Percentiles rank a stretch among this genome's conserved stretches.
These are phyloP conservation scores for Albula goreensis DNA, from an alignment of 2,113 vertebrate genomes.

Conservation along the genomic window DNA sequence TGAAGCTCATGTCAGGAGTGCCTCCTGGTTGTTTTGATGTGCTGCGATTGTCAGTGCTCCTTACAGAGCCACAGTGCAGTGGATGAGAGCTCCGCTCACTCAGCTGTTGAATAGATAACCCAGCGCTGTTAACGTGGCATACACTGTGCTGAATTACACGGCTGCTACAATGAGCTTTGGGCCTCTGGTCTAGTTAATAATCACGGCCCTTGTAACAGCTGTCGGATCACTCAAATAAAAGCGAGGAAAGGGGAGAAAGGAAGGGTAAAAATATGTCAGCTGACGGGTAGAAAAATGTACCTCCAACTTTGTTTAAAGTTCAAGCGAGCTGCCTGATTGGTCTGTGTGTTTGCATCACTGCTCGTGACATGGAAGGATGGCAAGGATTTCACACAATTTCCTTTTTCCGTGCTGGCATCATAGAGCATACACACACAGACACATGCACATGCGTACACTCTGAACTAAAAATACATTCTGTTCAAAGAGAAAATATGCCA, in stretches of 20 bases:
- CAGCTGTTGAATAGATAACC: conserved; percentile 94
- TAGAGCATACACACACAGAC: conserved; percentile 20
- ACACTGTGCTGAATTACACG: conserved; percentile 91
- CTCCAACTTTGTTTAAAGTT: conserved; percentile 90
- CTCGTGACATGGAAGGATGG: conserved; percentile 51
- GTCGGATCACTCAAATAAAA: conserved; percentile 90
- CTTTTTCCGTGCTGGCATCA: conserved; percentile 36
- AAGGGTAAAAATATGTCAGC: conserved; percentile 81
- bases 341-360: conserved; percentile 67
- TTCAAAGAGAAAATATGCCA: not conserved
- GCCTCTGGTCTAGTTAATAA: conserved; percentile 93
- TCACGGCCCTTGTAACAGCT: conserved; percentile 84
- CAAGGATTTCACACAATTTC: conserved; percentile 37
- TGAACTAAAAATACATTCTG: not conserved
- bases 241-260: conserved; percentile 63
- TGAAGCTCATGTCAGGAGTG: conserved; percentile 84
- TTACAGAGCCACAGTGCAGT: conserved; percentile 82
- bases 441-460: not conserved
- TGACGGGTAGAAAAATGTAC: conserved; percentile 77
- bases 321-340: conserved; percentile 70
- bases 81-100: conserved; percentile 80
- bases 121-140: conserved; percentile 87
- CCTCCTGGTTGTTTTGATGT: conserved; percentile 79
- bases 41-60: conserved; percentile 79
- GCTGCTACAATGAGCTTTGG: conserved; percentile 81